A percentile compares a stretch with the other conserved stretches of the same genome.
phyloP scores from a whole-genome alignment of 2,888 invertebrate genomes.

The Geophilus truncorum region DNA sequence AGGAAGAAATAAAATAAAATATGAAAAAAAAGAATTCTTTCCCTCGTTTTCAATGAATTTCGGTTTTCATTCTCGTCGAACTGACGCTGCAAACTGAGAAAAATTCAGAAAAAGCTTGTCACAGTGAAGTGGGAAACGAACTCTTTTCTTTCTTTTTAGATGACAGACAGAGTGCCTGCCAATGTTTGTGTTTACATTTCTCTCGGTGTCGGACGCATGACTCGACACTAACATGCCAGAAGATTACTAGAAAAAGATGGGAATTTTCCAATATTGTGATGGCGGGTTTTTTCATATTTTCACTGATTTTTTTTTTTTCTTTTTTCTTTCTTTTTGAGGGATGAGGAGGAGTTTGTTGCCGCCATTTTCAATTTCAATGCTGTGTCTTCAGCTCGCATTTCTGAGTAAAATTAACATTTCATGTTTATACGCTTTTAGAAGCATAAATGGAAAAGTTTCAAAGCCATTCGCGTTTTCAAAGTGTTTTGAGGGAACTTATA shows the following conservation, averaged over 20 bases:
- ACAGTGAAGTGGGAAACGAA: neutral
- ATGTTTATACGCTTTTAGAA: neutral
- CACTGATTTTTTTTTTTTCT: too few relatives aligned
- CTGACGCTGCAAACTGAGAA: neutral
- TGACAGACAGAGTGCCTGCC: constrained; percentile 18
- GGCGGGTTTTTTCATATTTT: too few relatives aligned
- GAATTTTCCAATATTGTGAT: neutral
- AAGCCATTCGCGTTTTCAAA: neutral
- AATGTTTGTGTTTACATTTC: constrained; percentile 11
- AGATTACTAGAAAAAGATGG: neutral
- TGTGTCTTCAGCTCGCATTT: too few relatives aligned
- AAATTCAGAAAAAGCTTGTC: neutral
- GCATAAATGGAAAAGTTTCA: neutral
- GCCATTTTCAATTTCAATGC: neutral
- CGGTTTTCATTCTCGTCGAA: neutral
- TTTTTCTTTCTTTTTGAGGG: neutral
- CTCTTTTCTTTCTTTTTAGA: neutral
- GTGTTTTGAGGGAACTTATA: too few relatives aligned
- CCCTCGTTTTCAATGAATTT: neutral
- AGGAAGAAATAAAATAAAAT: neutral
- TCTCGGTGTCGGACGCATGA: neutral
- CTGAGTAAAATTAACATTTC: too few relatives aligned
- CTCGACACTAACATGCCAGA: neutral
- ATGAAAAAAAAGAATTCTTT: neutral
- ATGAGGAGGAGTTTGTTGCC: neutral